Evolutionary conservation across 1,140 invertebrate genomes (phyloP).

Genomic region (Cotesia typhae): DNA sequence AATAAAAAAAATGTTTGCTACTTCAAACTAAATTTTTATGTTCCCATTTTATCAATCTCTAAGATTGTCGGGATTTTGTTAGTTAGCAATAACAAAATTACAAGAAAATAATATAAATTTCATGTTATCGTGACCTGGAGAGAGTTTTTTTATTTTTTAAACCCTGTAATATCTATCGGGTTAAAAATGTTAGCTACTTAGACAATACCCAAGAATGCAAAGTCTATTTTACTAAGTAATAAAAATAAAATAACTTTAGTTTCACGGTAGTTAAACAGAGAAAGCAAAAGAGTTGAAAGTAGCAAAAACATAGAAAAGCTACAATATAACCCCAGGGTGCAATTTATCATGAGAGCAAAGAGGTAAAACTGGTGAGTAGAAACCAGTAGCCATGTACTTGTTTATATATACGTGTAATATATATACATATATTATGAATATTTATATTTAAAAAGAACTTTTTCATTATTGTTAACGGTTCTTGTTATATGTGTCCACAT

Average conservation of each 20-base stretch:
- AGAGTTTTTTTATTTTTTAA: too few species aligned
- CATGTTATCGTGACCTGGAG: too few species aligned
- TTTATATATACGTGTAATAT: constrained; percentile 19
- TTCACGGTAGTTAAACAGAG: constrained; percentile 9
- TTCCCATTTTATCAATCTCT: too few species aligned
- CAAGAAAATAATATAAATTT: too few species aligned
- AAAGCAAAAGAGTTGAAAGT: constrained; percentile 20
- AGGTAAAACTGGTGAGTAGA: constrained; percentile 7
- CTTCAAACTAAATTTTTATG: too few species aligned
- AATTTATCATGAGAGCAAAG: constrained; percentile 49
- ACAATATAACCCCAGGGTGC: constrained; percentile 52
- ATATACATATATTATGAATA: constrained; percentile 3
- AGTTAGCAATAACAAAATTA: too few species aligned
- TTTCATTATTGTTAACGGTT: constrained; percentile 55
- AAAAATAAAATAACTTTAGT: neutral
- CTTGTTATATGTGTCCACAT: constrained; percentile 7
- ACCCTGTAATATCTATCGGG: too few species aligned
- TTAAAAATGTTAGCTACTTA: neutral
- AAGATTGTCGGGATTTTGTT: too few species aligned
- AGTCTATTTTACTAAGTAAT: neutral
- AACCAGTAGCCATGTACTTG: constrained; percentile 11
- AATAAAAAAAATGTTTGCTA: too few species aligned
- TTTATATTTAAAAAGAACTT: constrained; percentile 41
- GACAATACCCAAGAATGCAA: neutral
- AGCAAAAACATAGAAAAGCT: constrained; percentile 46